Base-by-base conservation (phyloP, 2,888 invertebrate genomes). In the Drosophila mimetica region DNA sequence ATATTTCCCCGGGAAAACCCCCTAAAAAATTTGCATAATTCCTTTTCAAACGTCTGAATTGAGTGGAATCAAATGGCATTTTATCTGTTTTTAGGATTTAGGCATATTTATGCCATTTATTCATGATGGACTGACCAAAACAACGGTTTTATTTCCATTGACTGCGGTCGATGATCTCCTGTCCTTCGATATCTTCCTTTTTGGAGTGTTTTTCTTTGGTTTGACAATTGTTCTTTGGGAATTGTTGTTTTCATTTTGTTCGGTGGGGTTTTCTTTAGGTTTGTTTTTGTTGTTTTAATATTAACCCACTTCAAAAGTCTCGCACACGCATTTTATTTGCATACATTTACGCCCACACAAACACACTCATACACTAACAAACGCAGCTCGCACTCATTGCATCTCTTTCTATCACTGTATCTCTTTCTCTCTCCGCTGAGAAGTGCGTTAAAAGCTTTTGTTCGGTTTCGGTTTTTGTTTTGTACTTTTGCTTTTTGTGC, bases 321-420 rank as follows among this genome's bases (percentile, higher is more conserved):
- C 78, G 82, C 64, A 86, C 71, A 86, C 85, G 86, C 85, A 86
- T 85, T 82, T 82, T 86, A 86, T 86, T 86, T 85, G 80, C 85
- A 86, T 86, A 78, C 79, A 82, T 78, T 86, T 81, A 61, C 60
- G 48, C 59, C 41, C 55, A 63, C 77, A 42, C 57, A 18, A 36
- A 30, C 50, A 25, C 36, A 47, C 37, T 11, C 36, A 20, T 47
- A 39, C 52, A 57, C 55, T 34, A 54, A 50, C 54, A 5, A 37
- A 20, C 46, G 11, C 46, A 54, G 44, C 11, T 44, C 44, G 4
- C 54, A 34, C 42, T 42, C 34, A 1, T n/a, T 63, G 46, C 30
- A 42, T 46, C 67, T 61, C 52, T 36, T 63, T 54, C 64, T 58
- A 18, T 28, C 41, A 41, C 34, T 5, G 22, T 42, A 42, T 53